Evolutionary conservation across 2,113 vertebrate species (phyloP), one percentile per base, ranked within the genome.

Genomic region (Heliornis fulica): DNA sequence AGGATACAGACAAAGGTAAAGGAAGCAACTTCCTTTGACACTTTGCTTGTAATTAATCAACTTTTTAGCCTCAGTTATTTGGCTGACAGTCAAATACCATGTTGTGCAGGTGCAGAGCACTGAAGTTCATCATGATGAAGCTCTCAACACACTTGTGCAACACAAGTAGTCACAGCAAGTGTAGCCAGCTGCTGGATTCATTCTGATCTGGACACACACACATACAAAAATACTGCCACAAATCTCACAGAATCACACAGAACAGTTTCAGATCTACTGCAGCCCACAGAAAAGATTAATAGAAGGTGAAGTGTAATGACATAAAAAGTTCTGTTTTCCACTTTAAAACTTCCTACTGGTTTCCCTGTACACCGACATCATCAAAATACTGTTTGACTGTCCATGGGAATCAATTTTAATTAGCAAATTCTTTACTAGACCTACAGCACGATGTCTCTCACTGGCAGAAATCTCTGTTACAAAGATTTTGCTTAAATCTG

Each of bases 41-140:
- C 1, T 0, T 0, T n/a, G 38, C 15, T 70, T 38, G 12, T 14
- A 21, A 54, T 32, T 45, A 11, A 66, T 16, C 28, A 31, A 32
- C 23, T 9, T 56, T 83, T 75, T 32, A 59, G 40, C n/a, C 38
- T 45, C 31, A 8, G 10, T 22, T 38, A 17, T 26, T 45, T 18
- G 15, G 32, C 17, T 40, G 41, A 18, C 18, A 41, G 25, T 32
- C 7, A 41, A 68, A n/a, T 6, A n/a, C 8, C 40, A 29, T 13
- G 3, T 13, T 0, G 4, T 22, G 26, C 59, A 82, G 71, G 16
- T 18, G 17, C 11, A 75, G 3, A 70, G 51, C 13, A 5, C 23
- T 38, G 20, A 16, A 43, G 12, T 45, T 54, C 21, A 48, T 25
- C 31, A 61, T 19, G 5, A 63, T 9, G 26, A 69, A 59, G 77